phyloP scores from a whole-genome alignment of 2,888 invertebrate species.

The Caenorhabditis sp. region DNA sequence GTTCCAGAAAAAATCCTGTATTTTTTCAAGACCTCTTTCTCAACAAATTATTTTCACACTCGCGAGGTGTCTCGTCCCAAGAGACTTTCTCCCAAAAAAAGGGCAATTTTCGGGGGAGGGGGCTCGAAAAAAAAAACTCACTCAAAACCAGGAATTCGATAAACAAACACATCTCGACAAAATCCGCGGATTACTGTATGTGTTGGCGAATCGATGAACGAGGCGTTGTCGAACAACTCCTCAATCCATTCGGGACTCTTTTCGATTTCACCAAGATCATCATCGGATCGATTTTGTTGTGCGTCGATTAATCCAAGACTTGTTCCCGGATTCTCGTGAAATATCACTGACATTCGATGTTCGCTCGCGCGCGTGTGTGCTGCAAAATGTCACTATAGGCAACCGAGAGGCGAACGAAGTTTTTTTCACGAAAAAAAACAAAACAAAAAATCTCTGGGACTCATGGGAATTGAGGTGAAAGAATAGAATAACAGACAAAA shows the following conservation, averaged over 20 bases:
- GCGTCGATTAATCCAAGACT: conserved; percentile 41
- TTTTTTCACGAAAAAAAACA: background rate
- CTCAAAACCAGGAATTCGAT: conserved; percentile 47
- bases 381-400: background rate
- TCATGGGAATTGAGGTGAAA: background rate
- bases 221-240: conserved; percentile 37
- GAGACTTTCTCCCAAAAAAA: too few species aligned
- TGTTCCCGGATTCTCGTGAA: conserved; percentile 60
- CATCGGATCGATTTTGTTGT: conserved; percentile 5
- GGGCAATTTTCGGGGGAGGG: too few species aligned
- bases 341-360: conserved; percentile 51
- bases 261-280: conserved; percentile 10
- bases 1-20: too few species aligned
- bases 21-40: too few species aligned
- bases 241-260: conserved; percentile 47
- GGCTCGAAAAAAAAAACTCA: too few species aligned
- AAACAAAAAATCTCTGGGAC: background rate
- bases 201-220: conserved; percentile 51
- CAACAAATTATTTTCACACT: too few species aligned
- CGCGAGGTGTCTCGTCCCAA: too few species aligned
- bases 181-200: conserved; percentile 53
- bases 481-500: conserved; percentile 3
- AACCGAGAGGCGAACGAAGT: background rate
- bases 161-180: conserved; percentile 54
- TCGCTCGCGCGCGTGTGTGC: background rate